These are phyloP conservation scores for Ornithoptera priamus DNA, from an alignment of 2,888 invertebrate species.

Conservation along the genomic window DNA sequence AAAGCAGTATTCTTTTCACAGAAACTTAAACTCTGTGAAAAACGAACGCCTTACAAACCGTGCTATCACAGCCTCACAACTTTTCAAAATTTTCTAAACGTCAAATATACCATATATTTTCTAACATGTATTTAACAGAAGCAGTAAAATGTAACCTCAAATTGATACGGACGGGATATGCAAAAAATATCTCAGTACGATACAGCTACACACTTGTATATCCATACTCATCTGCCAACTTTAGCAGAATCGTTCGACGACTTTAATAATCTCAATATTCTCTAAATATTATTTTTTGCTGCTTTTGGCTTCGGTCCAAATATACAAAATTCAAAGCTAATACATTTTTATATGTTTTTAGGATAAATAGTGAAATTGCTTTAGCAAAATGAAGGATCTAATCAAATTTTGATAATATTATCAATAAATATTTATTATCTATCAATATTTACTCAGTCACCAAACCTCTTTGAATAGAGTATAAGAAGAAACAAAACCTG, in stretches of 20 bases:
- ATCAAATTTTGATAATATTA: neutral
- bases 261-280: constrained; percentile 25
- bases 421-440: neutral
- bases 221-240: constrained; percentile 26
- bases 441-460: neutral
- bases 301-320: constrained; percentile 18
- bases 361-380: neutral
- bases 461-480: neutral
- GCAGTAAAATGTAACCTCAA: constrained; percentile 3
- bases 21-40: too few relatives aligned
- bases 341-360: neutral
- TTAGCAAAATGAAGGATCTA: neutral
- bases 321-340: constrained; percentile 4
- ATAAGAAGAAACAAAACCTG: neutral
- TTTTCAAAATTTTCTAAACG: neutral
- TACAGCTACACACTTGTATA: constrained; percentile 5
- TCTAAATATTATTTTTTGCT: constrained; percentile 23
- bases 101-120: neutral
- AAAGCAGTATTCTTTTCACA: too few relatives aligned
- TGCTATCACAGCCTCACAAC: neutral
- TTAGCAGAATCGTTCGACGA: constrained; percentile 28
- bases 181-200: constrained; percentile 16
- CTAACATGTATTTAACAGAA: neutral
- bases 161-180: neutral
- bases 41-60: neutral